Conservation (phyloP, 2,113 vertebrate genomes). For the Calonectris borealis region DNA sequence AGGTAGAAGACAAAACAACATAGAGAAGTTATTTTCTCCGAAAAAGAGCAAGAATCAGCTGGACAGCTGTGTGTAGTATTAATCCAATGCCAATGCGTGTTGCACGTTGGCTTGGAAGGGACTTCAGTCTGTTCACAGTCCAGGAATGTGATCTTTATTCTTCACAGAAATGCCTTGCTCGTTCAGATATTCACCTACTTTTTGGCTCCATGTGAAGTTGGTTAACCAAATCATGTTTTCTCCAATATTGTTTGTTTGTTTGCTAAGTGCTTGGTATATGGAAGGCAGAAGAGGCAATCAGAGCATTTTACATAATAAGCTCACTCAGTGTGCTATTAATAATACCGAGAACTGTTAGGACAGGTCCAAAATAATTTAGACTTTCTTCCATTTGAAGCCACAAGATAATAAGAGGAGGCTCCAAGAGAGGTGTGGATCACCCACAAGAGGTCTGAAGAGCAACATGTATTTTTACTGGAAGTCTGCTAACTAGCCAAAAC, state of each 20-base stretch:
- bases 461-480: constrained; percentile 77
- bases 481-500: constrained; percentile 67
- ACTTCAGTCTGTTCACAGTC: neutral
- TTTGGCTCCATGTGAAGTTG: neutral
- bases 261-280: neutral
- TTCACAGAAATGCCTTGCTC: neutral
- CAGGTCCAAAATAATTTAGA: constrained; percentile 53
- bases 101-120: neutral
- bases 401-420: constrained; percentile 68
- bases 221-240: neutral
- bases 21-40: neutral
- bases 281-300: neutral
- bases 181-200: neutral
- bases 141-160: neutral
- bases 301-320: neutral
- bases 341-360: constrained; percentile 8
- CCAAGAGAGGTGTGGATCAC: constrained; percentile 70
- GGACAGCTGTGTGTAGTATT: neutral
- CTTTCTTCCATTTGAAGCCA: constrained; percentile 69
- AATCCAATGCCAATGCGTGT: neutral
- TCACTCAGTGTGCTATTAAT: constrained; percentile 25
- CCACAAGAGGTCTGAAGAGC: constrained; percentile 71
- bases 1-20: neutral
- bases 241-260: neutral
- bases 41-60: neutral